Base-by-base conservation (phyloP, 2,113 vertebrate species). In the Heloderma charlesbogerti region DNA sequence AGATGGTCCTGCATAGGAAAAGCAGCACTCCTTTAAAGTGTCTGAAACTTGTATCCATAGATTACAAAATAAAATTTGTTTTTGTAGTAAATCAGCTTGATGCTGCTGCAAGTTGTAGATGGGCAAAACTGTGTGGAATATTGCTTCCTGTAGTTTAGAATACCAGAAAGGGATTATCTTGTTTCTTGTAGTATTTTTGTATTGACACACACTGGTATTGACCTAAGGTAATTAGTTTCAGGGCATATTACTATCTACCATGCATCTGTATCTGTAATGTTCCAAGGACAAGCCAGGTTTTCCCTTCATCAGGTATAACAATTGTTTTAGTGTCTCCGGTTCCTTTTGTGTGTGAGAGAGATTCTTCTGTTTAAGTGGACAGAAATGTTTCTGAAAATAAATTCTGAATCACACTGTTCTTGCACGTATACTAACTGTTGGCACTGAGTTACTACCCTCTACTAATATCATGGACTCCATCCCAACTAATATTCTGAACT, bases 291-390 rank as follows among this genome's bases (percentile, higher is more conserved):
- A 87, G 88, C 78, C 84, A 80, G 51, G 92, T 80, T 94, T 88
- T 87, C 88, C 92, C 12, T 3, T 93, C 57, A 90, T 94, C 83
- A 22, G 13, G 82, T 96, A n/a, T 93, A 80, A 34, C 84, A 75
- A 86, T 83, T 93, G 1, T 91, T 93, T 94, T 82, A 81, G 91
- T 92, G 92, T 75, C 81, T 82, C 93, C 91, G 91, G 54, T 93
- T 95, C 92, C 94, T 71, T 93, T 84, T 63, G 90, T 95, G 88
- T 0, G 67, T 93, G 85, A 63, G 13, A 60, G 2, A 9, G 90
- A 87, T 95, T 86, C 67, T 95, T 48, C 63, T 87, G 60, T 82
- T 94, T 95, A 95, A 97, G 96, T 96, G 91, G 95, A 93, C 89
- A 90, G 91, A 95, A 95, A 92, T 87, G n/a, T 94, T 67, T 90